phyloP scores from a whole-genome alignment of 2,113 vertebrate genomes.

The Chunga burmeisteri region DNA sequence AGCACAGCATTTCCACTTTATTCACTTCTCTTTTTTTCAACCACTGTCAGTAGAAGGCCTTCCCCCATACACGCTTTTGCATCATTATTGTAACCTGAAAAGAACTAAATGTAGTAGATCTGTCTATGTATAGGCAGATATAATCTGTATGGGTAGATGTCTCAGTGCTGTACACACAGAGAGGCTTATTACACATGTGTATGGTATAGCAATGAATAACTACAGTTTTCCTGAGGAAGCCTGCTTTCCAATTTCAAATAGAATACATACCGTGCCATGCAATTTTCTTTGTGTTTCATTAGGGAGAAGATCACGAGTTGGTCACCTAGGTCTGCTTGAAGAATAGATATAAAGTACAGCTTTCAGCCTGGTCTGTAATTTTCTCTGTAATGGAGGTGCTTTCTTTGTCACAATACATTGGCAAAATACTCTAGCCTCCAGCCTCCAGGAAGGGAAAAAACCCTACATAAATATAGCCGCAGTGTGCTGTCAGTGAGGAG shows the following conservation, averaged over 20 bases:
- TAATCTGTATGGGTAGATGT: background rate
- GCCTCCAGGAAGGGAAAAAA: background rate
- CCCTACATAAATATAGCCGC: background rate
- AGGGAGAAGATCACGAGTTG: conserved; percentile 34
- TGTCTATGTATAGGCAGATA: background rate
- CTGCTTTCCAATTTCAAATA: conserved; percentile 11
- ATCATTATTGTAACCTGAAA: conserved; percentile 34
- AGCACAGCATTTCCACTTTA: conserved; percentile 67
- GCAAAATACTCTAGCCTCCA: background rate
- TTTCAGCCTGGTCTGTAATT: conserved; percentile 60
- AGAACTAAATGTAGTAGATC: background rate
- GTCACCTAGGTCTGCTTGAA: conserved; percentile 26
- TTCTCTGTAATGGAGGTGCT: conserved; percentile 34
- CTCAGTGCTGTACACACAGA: background rate
- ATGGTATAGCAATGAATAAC: background rate
- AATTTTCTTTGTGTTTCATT: conserved; percentile 58
- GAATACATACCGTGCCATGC: background rate
- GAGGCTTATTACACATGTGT: background rate
- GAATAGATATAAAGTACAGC: conserved; percentile 30
- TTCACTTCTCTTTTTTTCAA: conserved; percentile 57
- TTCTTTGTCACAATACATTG: conserved; percentile 29
- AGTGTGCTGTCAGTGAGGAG: conserved; percentile 25
- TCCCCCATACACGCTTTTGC: background rate
- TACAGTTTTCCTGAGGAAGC: background rate
- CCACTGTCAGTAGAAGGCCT: conserved; percentile 12